Percentiles rank a stretch among this genome's conserved stretches.
These are phyloP conservation scores for Lophius americanus DNA, from an alignment of 2,797 vertebrate genomes.

Conservation along the genomic window DNA sequence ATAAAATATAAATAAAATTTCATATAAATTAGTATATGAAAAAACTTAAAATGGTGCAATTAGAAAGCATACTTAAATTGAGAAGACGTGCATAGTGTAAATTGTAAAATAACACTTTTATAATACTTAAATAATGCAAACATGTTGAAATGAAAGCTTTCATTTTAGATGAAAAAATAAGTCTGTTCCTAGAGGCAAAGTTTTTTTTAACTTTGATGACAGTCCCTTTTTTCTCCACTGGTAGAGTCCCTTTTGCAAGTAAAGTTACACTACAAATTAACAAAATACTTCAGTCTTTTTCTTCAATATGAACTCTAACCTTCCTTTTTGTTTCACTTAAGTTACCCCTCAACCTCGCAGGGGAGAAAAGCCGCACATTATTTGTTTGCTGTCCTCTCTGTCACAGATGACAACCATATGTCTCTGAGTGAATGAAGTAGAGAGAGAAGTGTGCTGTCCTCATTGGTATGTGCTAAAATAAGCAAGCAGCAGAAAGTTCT, in stretches of 20 bases:
- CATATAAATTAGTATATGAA: no score
- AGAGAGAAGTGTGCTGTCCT: background rate
- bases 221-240: background rate
- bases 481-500: constrained; percentile 7
- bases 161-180: no score
- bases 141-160: no score
- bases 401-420: constrained; percentile 9
- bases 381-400: constrained; percentile 10
- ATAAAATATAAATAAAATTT: no score
- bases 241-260: rapidly evolving
- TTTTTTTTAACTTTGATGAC: no score
- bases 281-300: background rate
- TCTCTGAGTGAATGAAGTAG: background rate
- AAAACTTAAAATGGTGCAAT: no score
- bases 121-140: no score
- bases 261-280: background rate
- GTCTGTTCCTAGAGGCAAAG: no score
- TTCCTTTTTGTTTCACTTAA: background rate
- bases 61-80: no score
- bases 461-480: background rate
- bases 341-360: background rate
- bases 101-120: no score
- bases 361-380: background rate
- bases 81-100: no score
- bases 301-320: constrained; percentile 21